phyloP scores from a whole-genome alignment of 2,888 invertebrate species.

The Deilephila porcellus region DNA sequence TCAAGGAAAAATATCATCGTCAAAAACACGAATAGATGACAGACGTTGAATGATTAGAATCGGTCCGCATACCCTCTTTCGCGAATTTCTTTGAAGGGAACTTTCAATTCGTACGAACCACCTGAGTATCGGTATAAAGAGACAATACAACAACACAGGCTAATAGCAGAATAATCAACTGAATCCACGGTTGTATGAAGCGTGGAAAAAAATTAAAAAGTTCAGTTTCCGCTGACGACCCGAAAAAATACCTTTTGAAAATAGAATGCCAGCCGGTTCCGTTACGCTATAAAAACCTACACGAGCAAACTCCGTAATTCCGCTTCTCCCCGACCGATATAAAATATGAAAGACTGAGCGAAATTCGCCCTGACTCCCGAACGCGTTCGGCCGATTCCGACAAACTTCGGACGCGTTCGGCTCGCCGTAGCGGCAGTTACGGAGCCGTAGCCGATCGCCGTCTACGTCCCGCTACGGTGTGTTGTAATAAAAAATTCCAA shows the following conservation, averaged over 20 bases:
- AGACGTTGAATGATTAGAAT: constrained; percentile 25
- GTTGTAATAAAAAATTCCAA: constrained; percentile 42
- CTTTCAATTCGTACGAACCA: neutral
- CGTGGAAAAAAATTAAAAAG: constrained; percentile 27
- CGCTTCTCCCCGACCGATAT: constrained; percentile 77
- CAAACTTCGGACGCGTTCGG: constrained; percentile 60
- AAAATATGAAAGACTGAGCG: constrained; percentile 83
- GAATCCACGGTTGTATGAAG: constrained; percentile 17
- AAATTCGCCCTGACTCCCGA: constrained; percentile 70
- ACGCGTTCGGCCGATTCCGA: constrained; percentile 65
- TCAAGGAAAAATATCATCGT: constrained; percentile 69
- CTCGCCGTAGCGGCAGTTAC: constrained; percentile 79
- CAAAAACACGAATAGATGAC: constrained; percentile 19
- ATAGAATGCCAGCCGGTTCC: constrained; percentile 71
- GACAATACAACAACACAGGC: neutral
- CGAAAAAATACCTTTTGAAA: constrained; percentile 69
- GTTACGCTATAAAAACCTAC: constrained; percentile 77
- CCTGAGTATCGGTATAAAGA: neutral
- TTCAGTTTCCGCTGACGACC: constrained; percentile 23
- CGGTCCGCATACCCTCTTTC: neutral
- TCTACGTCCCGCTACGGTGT: constrained; percentile 55
- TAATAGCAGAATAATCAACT: constrained; percentile 13
- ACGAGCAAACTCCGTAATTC: constrained; percentile 82
- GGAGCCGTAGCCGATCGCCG: constrained; percentile 55
- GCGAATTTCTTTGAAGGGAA: neutral